Evolutionary conservation across 2,888 invertebrate species (phyloP).

Genomic region (Microplitis manilae): DNA sequence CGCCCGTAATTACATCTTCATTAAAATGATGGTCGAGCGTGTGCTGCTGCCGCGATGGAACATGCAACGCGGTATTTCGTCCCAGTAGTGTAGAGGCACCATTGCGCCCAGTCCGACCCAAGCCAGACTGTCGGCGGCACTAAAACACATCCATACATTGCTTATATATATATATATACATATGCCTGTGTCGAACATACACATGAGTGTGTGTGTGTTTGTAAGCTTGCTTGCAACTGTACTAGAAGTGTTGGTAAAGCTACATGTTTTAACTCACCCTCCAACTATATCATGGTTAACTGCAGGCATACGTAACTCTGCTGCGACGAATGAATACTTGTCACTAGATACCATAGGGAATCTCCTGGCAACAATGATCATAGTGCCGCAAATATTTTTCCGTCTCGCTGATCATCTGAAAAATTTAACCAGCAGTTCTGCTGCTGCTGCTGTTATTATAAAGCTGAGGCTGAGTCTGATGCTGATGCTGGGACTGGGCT

Average conservation of each 20-base stretch:
- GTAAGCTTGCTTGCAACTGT: constrained; percentile 1
- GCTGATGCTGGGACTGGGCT: too few species aligned
- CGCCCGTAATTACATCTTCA: constrained; percentile 70
- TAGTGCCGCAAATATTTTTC: background rate
- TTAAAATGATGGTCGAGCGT: constrained; percentile 66
- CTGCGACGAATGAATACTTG: constrained; percentile 36
- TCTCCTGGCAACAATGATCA: background rate
- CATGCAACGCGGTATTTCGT: constrained; percentile 24
- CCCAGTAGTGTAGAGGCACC: constrained; percentile 27
- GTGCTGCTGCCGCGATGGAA: constrained; percentile 50
- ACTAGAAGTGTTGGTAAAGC: constrained; percentile 34
- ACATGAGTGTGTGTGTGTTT: background rate
- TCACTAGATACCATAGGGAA: constrained; percentile 2
- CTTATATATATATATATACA: background rate
- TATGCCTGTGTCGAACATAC: too few species aligned
- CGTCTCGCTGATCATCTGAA: background rate
- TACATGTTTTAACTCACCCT: constrained; percentile 30
- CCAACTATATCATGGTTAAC: constrained; percentile 43
- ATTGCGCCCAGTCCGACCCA: constrained; percentile 35
- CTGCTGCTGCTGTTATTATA: too few species aligned
- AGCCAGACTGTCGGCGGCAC: constrained; percentile 27
- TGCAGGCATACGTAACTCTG: constrained; percentile 43
- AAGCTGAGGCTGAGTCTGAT: too few species aligned
- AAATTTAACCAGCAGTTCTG: background rate
- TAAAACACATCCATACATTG: constrained; percentile 20